Conservation (phyloP, 1,140 invertebrate genomes). For the Aphaenogaster rudis region DNA sequence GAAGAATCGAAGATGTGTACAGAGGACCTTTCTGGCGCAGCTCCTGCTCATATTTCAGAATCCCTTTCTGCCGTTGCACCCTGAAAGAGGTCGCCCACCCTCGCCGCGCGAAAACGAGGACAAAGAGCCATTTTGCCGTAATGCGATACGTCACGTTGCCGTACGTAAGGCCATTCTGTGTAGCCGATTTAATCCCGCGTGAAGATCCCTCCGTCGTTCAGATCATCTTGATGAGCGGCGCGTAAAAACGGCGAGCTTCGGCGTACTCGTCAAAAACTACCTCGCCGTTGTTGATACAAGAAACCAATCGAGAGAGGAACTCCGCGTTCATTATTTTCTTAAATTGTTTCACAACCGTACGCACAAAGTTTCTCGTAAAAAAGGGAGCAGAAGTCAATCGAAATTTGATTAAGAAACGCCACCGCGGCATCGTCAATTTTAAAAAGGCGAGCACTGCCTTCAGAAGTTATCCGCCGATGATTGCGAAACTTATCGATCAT, state of each 20-base stretch:
- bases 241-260: slow-evolving; percentile 21
- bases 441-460: background rate
- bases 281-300: background rate
- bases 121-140: slow-evolving; percentile 70
- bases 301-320: background rate
- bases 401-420: slow-evolving; percentile 15
- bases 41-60: slow-evolving; percentile 70
- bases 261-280: background rate
- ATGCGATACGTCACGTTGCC: slow-evolving; percentile 68
- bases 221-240: slow-evolving; percentile 16
- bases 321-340: background rate
- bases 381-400: background rate
- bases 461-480: slow-evolving; percentile 19
- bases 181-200: slow-evolving; percentile 69
- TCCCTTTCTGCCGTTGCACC: slow-evolving; percentile 49
- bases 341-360: background rate
- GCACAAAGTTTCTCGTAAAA: background rate
- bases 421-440: background rate
- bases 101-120: slow-evolving; percentile 62
- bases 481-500: slow-evolving; percentile 57
- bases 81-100: slow-evolving; percentile 34
- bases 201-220: slow-evolving; percentile 36
- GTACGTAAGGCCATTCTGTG: slow-evolving; percentile 51
- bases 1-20: slow-evolving; percentile 31
- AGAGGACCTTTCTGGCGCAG: slow-evolving; percentile 53